These are phyloP conservation scores for Myotis brandtii DNA, from an alignment of 2,113 vertebrate genomes.

Conservation along the genomic window DNA sequence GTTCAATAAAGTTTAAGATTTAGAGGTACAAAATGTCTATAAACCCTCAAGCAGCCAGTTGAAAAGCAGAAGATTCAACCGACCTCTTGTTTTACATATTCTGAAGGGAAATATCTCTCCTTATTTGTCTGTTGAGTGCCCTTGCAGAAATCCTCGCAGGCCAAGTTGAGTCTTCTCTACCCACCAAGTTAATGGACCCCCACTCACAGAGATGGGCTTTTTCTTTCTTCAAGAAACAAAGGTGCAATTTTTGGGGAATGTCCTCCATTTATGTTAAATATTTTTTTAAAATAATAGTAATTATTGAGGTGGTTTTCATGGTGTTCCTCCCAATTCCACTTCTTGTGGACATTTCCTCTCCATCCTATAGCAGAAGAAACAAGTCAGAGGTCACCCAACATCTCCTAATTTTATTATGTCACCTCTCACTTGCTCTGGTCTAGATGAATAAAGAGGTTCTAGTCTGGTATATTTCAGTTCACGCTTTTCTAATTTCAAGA, in stretches of 20 bases:
- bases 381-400: background rate
- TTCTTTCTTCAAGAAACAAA: constrained; percentile 18
- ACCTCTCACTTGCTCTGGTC: background rate
- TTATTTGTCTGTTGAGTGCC: background rate
- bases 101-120: background rate
- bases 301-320: background rate
- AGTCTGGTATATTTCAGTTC: constrained; percentile 9
- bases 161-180: background rate
- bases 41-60: background rate
- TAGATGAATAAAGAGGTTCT: background rate
- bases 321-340: background rate
- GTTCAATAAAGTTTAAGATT: background rate
- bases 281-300: background rate
- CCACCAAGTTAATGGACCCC: background rate
- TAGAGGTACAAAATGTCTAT: background rate
- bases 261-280: background rate
- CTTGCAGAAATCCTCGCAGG: background rate
- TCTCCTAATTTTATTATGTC: background rate
- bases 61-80: constrained; percentile 8
- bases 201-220: background rate
- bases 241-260: constrained; percentile 24
- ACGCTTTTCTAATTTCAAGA: background rate
- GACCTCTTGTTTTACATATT: background rate
- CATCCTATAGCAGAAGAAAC: background rate
- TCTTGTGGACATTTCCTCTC: background rate